Conservation (phyloP, 2,888 invertebrate genomes). For the Himalopsyche anomala region DNA sequence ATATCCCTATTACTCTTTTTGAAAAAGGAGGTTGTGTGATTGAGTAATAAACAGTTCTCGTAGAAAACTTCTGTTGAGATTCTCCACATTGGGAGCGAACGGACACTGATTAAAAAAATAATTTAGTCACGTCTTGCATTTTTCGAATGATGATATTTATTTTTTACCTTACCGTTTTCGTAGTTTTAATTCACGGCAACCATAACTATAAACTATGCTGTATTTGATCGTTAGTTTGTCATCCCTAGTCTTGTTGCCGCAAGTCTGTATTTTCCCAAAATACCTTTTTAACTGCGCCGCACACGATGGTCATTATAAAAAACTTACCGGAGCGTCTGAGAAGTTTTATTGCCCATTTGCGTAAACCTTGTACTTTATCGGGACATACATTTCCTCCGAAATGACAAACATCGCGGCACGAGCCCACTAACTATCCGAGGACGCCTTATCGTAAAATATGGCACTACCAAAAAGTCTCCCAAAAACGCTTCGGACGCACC, state of each 20-base stretch:
- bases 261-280: neutral
- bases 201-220: neutral
- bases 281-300: constrained; percentile 21
- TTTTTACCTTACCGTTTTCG: too few species aligned
- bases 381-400: constrained; percentile 16
- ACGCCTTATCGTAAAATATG: constrained; percentile 31
- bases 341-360: constrained; percentile 29
- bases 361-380: constrained; percentile 26
- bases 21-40: too few species aligned
- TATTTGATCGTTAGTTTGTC: neutral
- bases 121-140: too few species aligned
- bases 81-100: too few species aligned
- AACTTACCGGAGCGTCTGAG: constrained; percentile 21
- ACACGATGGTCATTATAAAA: constrained; percentile 26
- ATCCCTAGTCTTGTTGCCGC: neutral
- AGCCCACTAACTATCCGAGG: constrained; percentile 25
- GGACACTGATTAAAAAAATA: too few species aligned
- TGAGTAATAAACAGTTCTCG: too few species aligned
- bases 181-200: neutral
- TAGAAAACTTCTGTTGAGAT: too few species aligned
- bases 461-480: constrained; percentile 2
- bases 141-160: too few species aligned
- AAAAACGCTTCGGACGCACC: constrained; percentile 21
- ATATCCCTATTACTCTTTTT: too few species aligned
- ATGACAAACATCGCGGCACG: constrained; percentile 26